Evolutionary conservation across 2,113 vertebrate genomes (phyloP).

Genomic region (Mungos mungo): DNA sequence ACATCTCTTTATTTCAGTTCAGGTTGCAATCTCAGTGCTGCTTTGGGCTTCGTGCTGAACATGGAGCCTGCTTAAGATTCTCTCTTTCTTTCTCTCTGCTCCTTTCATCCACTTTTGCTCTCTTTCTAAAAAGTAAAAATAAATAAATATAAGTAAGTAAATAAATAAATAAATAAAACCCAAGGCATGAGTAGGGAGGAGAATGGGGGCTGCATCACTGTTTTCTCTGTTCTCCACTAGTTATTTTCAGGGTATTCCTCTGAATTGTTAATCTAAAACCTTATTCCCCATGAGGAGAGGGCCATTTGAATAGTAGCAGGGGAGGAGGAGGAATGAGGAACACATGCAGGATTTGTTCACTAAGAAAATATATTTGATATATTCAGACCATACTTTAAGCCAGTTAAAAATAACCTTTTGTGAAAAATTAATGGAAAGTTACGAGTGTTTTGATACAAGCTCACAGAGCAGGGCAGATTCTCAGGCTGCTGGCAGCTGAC

Average conservation of each 20-base stretch:
- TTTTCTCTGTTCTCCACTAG: not conserved
- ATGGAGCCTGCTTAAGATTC: too few relatives aligned
- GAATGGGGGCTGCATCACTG: not conserved
- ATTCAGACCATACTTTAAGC: constrained; percentile 70
- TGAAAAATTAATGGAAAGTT: constrained; percentile 80
- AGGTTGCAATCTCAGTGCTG: too few relatives aligned
- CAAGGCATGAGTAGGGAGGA: not conserved
- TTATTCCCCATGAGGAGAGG: constrained; percentile 39
- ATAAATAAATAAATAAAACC: too few relatives aligned
- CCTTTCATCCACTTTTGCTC: too few relatives aligned
- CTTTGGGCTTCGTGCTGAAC: too few relatives aligned
- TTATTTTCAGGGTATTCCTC: constrained; percentile 41
- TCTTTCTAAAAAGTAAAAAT: too few relatives aligned
- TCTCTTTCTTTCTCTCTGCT: too few relatives aligned
- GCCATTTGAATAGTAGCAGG: constrained; percentile 68
- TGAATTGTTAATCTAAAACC: constrained; percentile 26
- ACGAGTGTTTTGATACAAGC: constrained; percentile 27
- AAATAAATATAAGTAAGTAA: too few relatives aligned
- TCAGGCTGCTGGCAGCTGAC: constrained; percentile 59
- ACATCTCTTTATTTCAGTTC: too few relatives aligned
- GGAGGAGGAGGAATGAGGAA: constrained; percentile 53
- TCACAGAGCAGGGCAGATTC: constrained; percentile 62
- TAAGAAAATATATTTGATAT: constrained; percentile 77
- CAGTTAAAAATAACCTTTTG: constrained; percentile 79
- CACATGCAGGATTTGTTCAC: constrained; percentile 57